Base-by-base conservation (phyloP, 2,888 invertebrate genomes). In the Eilema griseolum region DNA sequence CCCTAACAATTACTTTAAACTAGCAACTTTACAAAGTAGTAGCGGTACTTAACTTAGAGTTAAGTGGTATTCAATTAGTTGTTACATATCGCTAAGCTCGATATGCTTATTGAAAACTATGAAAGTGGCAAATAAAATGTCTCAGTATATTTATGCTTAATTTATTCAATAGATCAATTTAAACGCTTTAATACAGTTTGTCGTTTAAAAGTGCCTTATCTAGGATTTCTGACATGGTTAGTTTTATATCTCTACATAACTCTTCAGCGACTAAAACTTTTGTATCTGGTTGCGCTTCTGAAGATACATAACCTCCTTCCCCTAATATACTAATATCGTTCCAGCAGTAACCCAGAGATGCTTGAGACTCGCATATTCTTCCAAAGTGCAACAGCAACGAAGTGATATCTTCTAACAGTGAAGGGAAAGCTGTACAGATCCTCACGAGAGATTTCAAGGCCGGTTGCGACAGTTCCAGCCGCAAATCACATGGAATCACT, bases 401-500 rank as follows among this genome's bases (percentile, higher is more conserved):
- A 0, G 98, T 97, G 23, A 98, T 97, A 86, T 99, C 99, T 83
- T 99, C 99, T 62, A 98, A 96, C 14, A 99, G 95, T 0, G 99
- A 98, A 4, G 99, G 99, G 90, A 99, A 99, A 0, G 99, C 99
- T 78, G 97, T 97, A 83, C 98, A 98, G 79, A 99, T 98, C 59
- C 98, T 95, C 8, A 98, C 97, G 65, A 99, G 94, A 4, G 98
- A 97, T 61, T 99, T 98, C 56, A 99, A 91, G 8, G 98, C 97
- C 11, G 98, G 97, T 81, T 97, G 96, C 88, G 99, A 98, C 77
- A 99, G 96, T 87, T 97, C 97, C 23, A 98, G 96, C 60, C 99
- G 96, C 83, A 97, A 96, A 75, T 97, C 97, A 73, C 97, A 97
- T 0, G 98, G 97, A 63, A 99, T 93, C 61, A 98, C 98, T 90